Conservation (phyloP, 2,888 invertebrate genomes). For the Rhogogaster chlorosoma region DNA sequence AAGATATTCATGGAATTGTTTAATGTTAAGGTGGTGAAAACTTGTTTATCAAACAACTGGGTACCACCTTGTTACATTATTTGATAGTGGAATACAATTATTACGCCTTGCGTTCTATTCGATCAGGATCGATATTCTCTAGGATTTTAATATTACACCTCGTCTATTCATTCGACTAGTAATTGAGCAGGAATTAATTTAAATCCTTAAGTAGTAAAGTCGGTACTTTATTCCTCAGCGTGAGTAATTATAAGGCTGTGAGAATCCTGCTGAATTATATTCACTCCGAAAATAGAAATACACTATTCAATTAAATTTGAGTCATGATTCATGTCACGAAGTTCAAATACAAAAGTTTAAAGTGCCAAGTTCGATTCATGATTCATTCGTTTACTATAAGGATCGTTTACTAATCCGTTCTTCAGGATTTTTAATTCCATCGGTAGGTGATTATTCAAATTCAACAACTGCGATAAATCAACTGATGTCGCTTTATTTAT, state of each 20-base stretch:
- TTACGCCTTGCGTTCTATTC: neutral
- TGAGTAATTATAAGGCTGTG: neutral
- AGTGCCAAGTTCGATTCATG: neutral
- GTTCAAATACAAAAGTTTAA: neutral
- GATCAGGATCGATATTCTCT: neutral
- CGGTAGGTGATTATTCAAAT: too few species aligned
- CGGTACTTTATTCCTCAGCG: neutral
- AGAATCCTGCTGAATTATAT: neutral
- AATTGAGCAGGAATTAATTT: neutral
- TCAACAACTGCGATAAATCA: too few species aligned
- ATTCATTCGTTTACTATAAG: neutral
- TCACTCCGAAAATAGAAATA: neutral
- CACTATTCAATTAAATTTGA: neutral
- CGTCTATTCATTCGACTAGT: neutral
- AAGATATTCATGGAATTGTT: slow-evolving; percentile 32
- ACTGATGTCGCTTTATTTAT: too few species aligned
- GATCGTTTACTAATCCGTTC: neutral
- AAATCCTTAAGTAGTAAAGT: neutral
- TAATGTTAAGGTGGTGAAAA: neutral
- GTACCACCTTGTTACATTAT: neutral
- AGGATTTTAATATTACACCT: neutral
- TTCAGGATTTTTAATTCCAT: neutral
- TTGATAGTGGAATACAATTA: neutral
- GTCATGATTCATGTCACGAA: slow-evolving; percentile 3
- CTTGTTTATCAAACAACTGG: neutral